Evolutionary conservation across 2,113 vertebrate species (phyloP), one percentile per base, ranked within the genome.

Genomic region (Natator depressus): DNA sequence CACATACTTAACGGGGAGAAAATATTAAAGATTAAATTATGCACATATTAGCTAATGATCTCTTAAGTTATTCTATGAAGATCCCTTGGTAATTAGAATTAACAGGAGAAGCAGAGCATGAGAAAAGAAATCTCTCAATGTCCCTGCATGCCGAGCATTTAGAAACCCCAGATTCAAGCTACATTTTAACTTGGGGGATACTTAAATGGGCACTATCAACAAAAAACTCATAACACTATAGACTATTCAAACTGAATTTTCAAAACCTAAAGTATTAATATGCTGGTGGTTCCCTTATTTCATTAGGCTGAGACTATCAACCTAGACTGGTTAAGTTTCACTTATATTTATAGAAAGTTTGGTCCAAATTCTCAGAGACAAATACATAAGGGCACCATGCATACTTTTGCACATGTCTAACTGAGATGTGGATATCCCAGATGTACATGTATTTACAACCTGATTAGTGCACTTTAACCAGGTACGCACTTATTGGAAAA

Each of bases 201-300:
- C 93, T 95, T 95, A 95, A 97, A 95, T 91, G 87, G 86, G 75
- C 84, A 93, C 82, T 97, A 93, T 90, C 94, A 96, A 89, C 82
- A 92, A 96, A 95, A 95, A 97, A 93, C 92, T 94, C 65, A 46
- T 86, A 88, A 84, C 72, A 76, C 82, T 69, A 12, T 12, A 80
- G 90, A 53, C 93, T 89, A 96, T 95, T 95, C 89, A 95, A 89
- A 96, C 92, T 93, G 12, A 78, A 91, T 92, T 96, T 96, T 94
- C 92, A 83, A 94, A 78, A 46, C 29, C 42, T 46, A 27, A 78
- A 97, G 96, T 8, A 92, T 91, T 93, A n/a, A 79, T 96, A 89
- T 95, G 95, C 55, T 95, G 94, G 88, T 81, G 82, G 87, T 90
- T 88, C 29, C 86, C 95, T 96, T 94, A 91, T 96, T 96, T 95